Percentiles rank a stretch among this genome's conserved stretches.
Evolutionary conservation across 2,113 vertebrate genomes (phyloP).

Genomic region (Aplodontia rufa): DNA sequence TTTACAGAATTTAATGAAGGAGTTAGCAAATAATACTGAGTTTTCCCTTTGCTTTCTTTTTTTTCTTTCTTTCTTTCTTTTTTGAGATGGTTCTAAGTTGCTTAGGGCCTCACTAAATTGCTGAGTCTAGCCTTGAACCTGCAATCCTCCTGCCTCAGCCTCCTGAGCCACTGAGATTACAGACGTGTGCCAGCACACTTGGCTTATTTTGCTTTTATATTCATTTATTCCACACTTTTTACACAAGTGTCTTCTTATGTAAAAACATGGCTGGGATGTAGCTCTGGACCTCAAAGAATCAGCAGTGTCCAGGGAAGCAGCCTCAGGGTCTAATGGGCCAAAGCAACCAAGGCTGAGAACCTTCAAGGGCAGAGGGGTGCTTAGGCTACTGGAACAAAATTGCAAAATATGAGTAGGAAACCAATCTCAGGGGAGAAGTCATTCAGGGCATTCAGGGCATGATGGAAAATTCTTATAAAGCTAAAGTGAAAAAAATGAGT

Average conservation of each 20-base stretch:
- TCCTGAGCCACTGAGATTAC: no score
- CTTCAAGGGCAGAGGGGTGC: neutral
- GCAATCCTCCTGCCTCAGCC: no score
- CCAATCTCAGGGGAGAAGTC: neutral
- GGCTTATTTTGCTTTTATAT: no score
- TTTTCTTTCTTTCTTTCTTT: no score
- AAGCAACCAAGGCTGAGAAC: neutral
- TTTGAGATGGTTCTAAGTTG: no score
- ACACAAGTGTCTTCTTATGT: neutral
- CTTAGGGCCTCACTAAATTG: no score
- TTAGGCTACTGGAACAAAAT: neutral
- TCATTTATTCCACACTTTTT: neutral
- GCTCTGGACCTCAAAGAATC: neutral
- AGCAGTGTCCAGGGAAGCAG: neutral
- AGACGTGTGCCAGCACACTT: no score
- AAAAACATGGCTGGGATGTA: neutral
- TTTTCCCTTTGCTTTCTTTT: neutral
- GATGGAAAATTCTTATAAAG: neutral
- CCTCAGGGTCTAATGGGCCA: neutral
- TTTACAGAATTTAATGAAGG: constrained; percentile 3
- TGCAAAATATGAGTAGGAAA: neutral
- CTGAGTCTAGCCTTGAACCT: no score
- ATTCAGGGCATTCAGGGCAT: neutral
- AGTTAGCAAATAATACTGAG: neutral
- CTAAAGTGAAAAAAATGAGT: neutral